Conservation (phyloP, 2,888 invertebrate species). For the Drosophila demipolita region DNA sequence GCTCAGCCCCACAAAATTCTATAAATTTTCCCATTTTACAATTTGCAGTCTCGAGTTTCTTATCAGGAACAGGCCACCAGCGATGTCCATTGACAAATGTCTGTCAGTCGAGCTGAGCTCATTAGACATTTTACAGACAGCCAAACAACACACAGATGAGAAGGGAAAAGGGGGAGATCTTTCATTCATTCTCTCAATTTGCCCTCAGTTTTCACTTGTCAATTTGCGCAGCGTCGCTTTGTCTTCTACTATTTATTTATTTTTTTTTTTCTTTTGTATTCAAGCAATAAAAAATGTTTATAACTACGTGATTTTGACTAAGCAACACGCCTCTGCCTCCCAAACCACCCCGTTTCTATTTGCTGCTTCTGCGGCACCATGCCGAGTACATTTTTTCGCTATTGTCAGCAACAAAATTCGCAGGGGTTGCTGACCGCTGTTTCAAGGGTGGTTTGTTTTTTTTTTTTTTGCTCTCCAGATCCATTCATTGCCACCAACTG, state of each 20-base stretch:
- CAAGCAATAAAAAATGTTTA: conserved; percentile 71
- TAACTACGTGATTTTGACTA: conserved; percentile 77
- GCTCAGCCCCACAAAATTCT: conserved; percentile 1
- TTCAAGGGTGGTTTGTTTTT: conserved; percentile 23
- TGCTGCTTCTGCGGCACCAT: conserved; percentile 5
- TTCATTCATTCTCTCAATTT: conserved; percentile 36
- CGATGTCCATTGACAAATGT: conserved; percentile 71
- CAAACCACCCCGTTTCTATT: neutral
- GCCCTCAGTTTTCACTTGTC: conserved; percentile 56
- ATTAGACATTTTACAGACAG: conserved; percentile 69
- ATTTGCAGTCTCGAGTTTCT: conserved; percentile 37
- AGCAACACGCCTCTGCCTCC: conserved; percentile 69
- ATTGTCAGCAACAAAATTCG: conserved; percentile 75
- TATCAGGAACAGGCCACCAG: conserved; percentile 63
- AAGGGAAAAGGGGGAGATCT: neutral
- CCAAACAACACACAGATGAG: conserved; percentile 7
- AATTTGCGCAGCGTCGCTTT: conserved; percentile 61
- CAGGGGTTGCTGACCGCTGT: conserved; percentile 48
- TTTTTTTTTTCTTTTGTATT: conserved; percentile 5
- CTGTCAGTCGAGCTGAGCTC: conserved; percentile 71
- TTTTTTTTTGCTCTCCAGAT: conserved; percentile 6
- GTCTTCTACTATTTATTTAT: conserved; percentile 15
- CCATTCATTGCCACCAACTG: conserved; percentile 38
- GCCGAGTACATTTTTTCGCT: conserved; percentile 62
- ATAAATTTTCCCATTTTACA: conserved; percentile 8